Base-by-base conservation (phyloP, 2,888 invertebrate species). In the Agonum fuliginosum region DNA sequence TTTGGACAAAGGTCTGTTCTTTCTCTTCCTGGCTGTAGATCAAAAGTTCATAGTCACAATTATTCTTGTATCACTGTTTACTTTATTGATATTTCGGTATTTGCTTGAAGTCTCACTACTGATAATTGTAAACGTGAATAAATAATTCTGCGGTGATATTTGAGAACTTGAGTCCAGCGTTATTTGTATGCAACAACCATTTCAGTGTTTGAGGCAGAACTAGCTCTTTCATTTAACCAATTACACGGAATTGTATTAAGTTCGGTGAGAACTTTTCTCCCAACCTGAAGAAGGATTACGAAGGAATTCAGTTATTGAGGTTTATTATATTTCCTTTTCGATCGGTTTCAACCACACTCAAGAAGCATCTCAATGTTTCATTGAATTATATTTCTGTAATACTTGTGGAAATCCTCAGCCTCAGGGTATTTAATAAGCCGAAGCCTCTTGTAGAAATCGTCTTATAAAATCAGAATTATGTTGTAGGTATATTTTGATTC, bases 171-270 rank as follows among this genome's bases (percentile, higher is more conserved):
- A 2, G n/a, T 24, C n/a, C 10, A 24, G 24, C n/a, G n/a, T 54
- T n/a, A n/a, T n/a, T 54, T 54, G 54, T 54, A 54, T 54, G 24
- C 54, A 22, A 22, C 54, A 54, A 54, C 17, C 48, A 20, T 14
- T 48, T 48, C 19, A 48, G 22, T 54, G 12, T 54, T 54, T 54
- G n/a, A 37, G 10, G 20, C 12, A n/a, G 22, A 22, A 54, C 54
- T 54, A 22, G n/a, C 54, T 54, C 24, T 54, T 24, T 22, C n/a
- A 54, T 54, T 54, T 10, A 54, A 3, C 24, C 20, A 54, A 54
- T 24, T 54, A 54, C 54, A 12, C 22, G 24, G 12, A 37, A 54
- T 54, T 54, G 54, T 24, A 54, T 54, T 54, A 54, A 54, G 24
- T 54, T 54, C 24, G 22, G 22, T 54, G 37, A n/a, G 37, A 3